Percentiles rank a stretch among this genome's conserved stretches.
Evolutionary conservation across 2,797 vertebrate species (phyloP).

Genomic region (Gastrophryne carolinensis): DNA sequence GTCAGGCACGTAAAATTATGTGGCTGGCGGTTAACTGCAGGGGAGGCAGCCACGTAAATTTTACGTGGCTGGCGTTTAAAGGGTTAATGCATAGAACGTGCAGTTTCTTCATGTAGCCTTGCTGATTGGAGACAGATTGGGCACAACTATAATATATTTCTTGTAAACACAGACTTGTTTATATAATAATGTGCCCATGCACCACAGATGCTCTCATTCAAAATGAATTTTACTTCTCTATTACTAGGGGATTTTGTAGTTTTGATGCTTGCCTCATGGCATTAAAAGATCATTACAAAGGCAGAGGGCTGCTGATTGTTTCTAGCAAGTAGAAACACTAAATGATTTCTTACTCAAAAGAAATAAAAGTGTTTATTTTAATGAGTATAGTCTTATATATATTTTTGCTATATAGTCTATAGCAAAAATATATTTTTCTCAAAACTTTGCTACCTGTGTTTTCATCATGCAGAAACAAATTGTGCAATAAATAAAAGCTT

Average conservation of each 20-base stretch:
- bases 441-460: background rate
- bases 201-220: background rate
- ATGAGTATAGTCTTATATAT: too few relatives aligned
- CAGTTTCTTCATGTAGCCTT: background rate
- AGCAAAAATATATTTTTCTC: background rate
- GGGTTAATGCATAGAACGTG: background rate
- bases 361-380: background rate
- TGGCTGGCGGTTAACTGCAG: too few relatives aligned
- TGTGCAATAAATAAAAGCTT: background rate
- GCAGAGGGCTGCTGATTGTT: background rate
- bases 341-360: background rate
- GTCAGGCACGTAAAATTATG: too few relatives aligned
- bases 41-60: too few relatives aligned
- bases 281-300: background rate
- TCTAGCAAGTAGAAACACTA: background rate
- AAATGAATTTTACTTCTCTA: background rate
- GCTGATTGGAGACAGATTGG: background rate
- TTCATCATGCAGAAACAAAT: background rate
- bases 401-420: too few relatives aligned
- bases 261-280: background rate
- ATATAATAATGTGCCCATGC: background rate
- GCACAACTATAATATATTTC: background rate
- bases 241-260: background rate
- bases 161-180: background rate
- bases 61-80: too few relatives aligned